Evolutionary conservation across 2,113 vertebrate species (phyloP), one percentile per base, ranked within the genome.

Genomic region (Phasianus colchicus): DNA sequence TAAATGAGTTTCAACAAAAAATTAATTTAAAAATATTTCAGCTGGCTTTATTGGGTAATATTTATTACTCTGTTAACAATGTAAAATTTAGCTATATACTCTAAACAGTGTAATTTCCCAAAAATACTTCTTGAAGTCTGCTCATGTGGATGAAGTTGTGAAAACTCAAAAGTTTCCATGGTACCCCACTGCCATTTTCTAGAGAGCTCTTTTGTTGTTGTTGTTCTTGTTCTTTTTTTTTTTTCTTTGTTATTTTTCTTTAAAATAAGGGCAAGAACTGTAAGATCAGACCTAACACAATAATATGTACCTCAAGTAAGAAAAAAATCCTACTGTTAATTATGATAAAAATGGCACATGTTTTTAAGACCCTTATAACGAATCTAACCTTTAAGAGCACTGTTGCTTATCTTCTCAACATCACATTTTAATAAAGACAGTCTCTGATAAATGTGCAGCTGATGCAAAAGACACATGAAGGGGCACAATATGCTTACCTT

Each of bases 321-420:
- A 84, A 12, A 10, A 52, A 13, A 19, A 63, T 82, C 71, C 50
- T 74, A 24, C 8, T 75, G 34, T 83, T 95, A 94, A 86, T 90
- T 95, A 93, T 64, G 88, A 83, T 83, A 92, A 87, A 96, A 87
- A 85, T 12, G 11, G 60, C 47, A 92, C 55, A 67, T 86, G 45
- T 63, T 86, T 89, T 95, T 86, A 96, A 96, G 86, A 93, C 58
- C 86, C 13, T 83, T 92, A 67, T 81, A 96, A 94, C 93, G 76
- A 40, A 93, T 85, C 43, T 96, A 97, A 97, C 94, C 94, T 98
- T 97, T 97, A 92, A 95, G 88, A 96, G 34, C 58, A 95, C 67
- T 92, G 91, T 74, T 96, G 95, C 95, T 96, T 93, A 96, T 93
- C 24, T 97, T 91, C 96, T 57, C 38, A 78, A 50, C 48, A 86